Evolutionary conservation across 2,888 invertebrate species (phyloP), one percentile per base, ranked within the genome.

Genomic region (Amphipyra berbera): DNA sequence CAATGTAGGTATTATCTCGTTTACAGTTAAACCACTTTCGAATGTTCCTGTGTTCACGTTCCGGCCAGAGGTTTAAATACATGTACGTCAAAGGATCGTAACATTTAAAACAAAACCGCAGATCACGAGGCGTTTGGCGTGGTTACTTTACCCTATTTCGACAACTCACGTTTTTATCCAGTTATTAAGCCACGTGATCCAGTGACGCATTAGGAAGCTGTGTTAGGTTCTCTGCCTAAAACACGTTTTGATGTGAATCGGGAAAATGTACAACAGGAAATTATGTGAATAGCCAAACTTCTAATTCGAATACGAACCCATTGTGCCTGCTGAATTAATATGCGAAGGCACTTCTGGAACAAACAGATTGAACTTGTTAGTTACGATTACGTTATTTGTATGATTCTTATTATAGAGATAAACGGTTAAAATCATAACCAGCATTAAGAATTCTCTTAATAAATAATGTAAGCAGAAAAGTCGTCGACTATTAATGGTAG

Each of bases 81-180:
- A 48, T 64, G 58, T 58, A 70, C 70, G 56, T 64, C 63, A 68
- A 68, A 67, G 63, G 61, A 69, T 63, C 57, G 56, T 71, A 73
- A 73, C 53, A 67, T 73, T 73, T 73, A 68, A 64, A 77, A 82
- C 69, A 71, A 73, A 73, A 81, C 74, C 82, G 68, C 81, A 82
- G 73, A 80, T 83, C 87, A 88, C 88, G 87, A 76, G 88, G 85
- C 86, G 41, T 37, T 57, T 52, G 77, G 61, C 82, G 84, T 83
- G 82, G 82, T 81, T 76, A 73, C 74, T 78, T 79, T 80, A 79
- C 78, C 80, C 83, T 75, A 79, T 85, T 87, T 83, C 79, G 79
- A 77, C 74, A 75, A 79, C 73, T 84, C 89, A 86, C 87, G 88
- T 86, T 87, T 58, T 68, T 41, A 57, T 68, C 70, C 72, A 76